Conservation (phyloP, 2,113 vertebrate genomes). For the Cyphomyrus discorhynchus region DNA sequence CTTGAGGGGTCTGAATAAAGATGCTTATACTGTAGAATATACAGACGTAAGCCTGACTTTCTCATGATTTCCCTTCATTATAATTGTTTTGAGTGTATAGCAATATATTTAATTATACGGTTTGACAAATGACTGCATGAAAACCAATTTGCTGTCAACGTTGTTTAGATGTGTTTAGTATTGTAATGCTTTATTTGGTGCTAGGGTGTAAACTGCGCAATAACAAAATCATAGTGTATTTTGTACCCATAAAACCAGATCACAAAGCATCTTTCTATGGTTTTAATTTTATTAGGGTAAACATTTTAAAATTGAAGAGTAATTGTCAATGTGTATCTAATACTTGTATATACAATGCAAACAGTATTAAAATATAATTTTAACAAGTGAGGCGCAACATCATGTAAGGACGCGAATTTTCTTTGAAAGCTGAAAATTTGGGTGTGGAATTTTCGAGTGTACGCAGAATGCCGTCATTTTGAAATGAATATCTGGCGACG, state of each 20-base stretch:
- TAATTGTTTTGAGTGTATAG: conserved; percentile 30
- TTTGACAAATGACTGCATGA: conserved; percentile 31
- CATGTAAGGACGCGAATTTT: neutral
- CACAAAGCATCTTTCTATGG: neutral
- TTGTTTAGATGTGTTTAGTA: conserved; percentile 23
- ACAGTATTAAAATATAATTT: neutral
- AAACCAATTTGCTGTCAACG: conserved; percentile 15
- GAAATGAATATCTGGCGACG: neutral
- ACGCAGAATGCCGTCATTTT: neutral
- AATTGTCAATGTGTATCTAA: neutral
- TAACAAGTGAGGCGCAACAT: neutral
- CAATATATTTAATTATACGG: conserved; percentile 20
- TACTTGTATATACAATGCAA: neutral
- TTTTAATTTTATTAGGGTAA: conserved; percentile 2
- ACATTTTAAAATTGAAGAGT: conserved; percentile 13
- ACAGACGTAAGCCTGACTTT: neutral
- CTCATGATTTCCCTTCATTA: neutral
- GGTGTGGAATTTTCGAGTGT: neutral
- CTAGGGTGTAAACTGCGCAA: neutral
- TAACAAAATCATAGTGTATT: neutral
- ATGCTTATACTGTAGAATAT: neutral
- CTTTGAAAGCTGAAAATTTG: neutral
- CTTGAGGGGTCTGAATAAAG: neutral
- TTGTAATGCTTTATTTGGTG: conserved; percentile 4
- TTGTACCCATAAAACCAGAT: conserved; percentile 6